phyloP scores from a whole-genome alignment of 1,140 invertebrate species.

The Apis dorsata region DNA sequence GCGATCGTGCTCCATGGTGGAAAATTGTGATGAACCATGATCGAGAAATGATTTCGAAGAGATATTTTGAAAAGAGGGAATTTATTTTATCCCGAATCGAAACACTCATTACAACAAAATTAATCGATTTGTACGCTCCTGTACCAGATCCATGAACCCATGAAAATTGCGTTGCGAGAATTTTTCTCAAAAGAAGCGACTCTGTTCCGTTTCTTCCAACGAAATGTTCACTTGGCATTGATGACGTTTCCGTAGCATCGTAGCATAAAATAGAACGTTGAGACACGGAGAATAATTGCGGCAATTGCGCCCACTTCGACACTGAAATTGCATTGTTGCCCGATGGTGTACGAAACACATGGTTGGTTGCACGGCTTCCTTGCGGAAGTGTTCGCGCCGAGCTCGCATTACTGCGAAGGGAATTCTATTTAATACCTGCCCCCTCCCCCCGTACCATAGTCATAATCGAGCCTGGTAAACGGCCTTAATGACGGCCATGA shows the following conservation, averaged over 20 bases:
- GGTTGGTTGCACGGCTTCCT: neutral
- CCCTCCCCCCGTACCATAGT: neutral
- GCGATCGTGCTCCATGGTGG: neutral
- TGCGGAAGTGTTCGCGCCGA: conserved; percentile 7
- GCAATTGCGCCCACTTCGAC: conserved; percentile 28
- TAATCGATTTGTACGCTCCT: too few relatives aligned
- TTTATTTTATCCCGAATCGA: too few relatives aligned
- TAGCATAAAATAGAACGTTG: conserved; percentile 5
- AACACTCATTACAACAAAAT: too few relatives aligned
- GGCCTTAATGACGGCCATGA: neutral
- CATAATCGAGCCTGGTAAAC: neutral
- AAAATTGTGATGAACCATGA: neutral
- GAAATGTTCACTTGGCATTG: neutral
- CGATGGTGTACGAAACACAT: conserved; percentile 17
- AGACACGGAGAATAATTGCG: conserved; percentile 15
- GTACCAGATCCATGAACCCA: too few relatives aligned
- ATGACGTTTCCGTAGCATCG: neutral
- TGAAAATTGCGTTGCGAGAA: neutral
- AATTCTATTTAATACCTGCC: conserved; percentile 7
- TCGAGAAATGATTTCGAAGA: too few relatives aligned
- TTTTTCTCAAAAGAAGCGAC: neutral
- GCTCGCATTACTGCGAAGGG: conserved; percentile 1
- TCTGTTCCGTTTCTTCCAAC: too few relatives aligned
- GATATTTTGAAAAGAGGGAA: too few relatives aligned
- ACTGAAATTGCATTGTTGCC: conserved; percentile 19